phyloP scores from a whole-genome alignment of 2,113 vertebrate genomes.

The Leucopsar rothschildi region DNA sequence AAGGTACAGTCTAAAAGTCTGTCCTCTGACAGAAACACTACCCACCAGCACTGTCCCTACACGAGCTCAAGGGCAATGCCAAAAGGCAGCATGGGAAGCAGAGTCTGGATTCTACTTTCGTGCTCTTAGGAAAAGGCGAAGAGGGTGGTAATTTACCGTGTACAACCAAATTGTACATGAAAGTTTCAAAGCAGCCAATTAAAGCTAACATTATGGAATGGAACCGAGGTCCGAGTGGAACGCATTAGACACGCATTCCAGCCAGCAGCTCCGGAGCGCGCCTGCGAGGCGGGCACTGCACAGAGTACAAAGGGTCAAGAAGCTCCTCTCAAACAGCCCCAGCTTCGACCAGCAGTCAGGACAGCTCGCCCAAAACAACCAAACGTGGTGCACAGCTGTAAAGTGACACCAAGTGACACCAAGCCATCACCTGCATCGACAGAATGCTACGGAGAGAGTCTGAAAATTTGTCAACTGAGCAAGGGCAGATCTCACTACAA shows the following conservation, averaged over 20 bases:
- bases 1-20: neutral
- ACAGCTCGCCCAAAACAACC: neutral
- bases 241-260: constrained; percentile 77
- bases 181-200: constrained; percentile 70
- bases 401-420: neutral
- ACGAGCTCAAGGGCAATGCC: neutral
- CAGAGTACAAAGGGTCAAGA: constrained; percentile 69
- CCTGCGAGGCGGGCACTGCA: constrained; percentile 29
- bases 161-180: constrained; percentile 67
- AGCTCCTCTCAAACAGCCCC: neutral
- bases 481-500: neutral
- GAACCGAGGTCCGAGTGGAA: constrained; percentile 68
- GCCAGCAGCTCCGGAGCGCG: constrained; percentile 40
- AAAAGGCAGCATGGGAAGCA: neutral
- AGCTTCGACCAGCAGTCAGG: constrained; percentile 2
- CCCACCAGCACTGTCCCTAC: neutral
- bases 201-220: constrained; percentile 73
- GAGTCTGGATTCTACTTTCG: neutral
- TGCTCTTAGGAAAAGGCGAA: constrained; percentile 29
- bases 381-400: neutral
- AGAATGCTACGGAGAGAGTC: accelerated
- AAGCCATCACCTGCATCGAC: neutral
- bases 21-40: neutral
- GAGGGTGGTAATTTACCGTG: constrained; percentile 62
- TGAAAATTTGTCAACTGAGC: neutral